Percentiles rank a stretch among this genome's conserved stretches.
These are phyloP conservation scores for Tipula lateralis DNA, from an alignment of 2,888 invertebrate genomes.

Conservation along the genomic window DNA sequence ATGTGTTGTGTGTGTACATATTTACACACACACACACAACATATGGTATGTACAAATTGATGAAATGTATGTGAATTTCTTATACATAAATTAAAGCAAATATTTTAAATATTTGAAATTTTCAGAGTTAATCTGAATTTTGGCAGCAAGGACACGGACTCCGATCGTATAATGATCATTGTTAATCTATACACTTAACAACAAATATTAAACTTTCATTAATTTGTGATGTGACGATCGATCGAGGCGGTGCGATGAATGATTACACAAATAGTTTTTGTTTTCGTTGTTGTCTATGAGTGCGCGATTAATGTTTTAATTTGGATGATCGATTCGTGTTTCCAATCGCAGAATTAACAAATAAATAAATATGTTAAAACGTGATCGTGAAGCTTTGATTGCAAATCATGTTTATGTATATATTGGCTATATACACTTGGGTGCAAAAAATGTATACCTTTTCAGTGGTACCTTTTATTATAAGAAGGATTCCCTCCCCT, in stretches of 20 bases:
- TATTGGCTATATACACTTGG: background rate
- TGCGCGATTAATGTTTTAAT: background rate
- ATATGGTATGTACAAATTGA: background rate
- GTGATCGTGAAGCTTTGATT: background rate
- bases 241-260: background rate
- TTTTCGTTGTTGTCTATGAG: background rate
- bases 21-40: background rate
- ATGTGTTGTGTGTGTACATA: background rate
- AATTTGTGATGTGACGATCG: background rate
- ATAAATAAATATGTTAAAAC: background rate
- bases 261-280: background rate
- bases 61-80: background rate
- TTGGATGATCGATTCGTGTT: background rate
- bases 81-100: background rate
- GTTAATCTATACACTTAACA: too few species aligned
- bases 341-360: background rate
- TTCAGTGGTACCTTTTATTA: too few species aligned
- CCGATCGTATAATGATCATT: background rate
- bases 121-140: background rate
- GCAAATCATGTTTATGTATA: background rate
- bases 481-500: too few species aligned
- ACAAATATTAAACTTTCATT: background rate
- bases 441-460: too few species aligned
- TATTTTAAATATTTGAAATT: background rate
- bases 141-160: background rate